Evolutionary conservation across 2,888 invertebrate genomes (phyloP), one percentile per base, ranked within the genome.

Genomic region (Clostera curtula): DNA sequence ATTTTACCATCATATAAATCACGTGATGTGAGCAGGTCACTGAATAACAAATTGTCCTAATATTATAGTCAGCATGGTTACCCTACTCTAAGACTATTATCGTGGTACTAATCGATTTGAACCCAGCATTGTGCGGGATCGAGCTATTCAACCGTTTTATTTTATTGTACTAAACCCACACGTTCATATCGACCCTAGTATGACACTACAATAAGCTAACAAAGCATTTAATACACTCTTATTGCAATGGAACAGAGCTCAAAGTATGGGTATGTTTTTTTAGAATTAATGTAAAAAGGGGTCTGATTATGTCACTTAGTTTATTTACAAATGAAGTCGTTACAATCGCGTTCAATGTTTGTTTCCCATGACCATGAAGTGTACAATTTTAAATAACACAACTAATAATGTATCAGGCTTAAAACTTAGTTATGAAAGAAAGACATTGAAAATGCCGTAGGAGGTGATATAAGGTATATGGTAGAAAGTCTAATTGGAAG

Each of bases 51-150:
- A 4, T 16, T 25, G 27, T 41, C 37, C 21, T 3, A 25, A 19
- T 2, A 31, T 12, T 24, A 21, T n/a, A 2, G 34, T 44, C 40
- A 24, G 29, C 20, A 40, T 62, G 57, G 56, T 31, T 29, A 48
- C 48, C 45, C 39, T 41, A 38, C 41, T 21, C 22, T 56, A 58
- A 58, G 49, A 45, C 69, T 64, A 73, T 79, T 76, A 80, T 72
- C 68, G 56, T 66, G 59, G 53, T 58, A 55, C 72, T 79, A 80
- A 80, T 82, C 80, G 77, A 77, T 79, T 73, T 67, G 72, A 74
- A 73, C 80, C 76, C 74, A 50, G 50, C 51, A 72, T 72, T 71
- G 70, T 68, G 55, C 57, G 56, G 52, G 61, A 60, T 61, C 61
- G 58, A 57, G 57, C 60, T 68, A 61, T 70, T 70, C 70, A 66